Evolutionary conservation across 2,888 invertebrate genomes (phyloP).

Genomic region (Notocelia uddmanniana): DNA sequence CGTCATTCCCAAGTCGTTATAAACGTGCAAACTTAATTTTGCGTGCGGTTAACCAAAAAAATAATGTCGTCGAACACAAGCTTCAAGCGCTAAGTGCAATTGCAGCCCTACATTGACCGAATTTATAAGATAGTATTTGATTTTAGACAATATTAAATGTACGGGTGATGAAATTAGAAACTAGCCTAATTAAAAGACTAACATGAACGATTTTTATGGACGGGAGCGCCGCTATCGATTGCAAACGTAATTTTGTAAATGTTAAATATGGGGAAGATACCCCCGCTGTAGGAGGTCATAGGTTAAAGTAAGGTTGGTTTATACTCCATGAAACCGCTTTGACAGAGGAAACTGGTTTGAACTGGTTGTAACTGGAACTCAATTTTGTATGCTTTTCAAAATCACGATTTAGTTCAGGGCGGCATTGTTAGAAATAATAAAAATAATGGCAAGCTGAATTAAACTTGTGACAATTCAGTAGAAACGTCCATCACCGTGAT

Average conservation of each 20-base stretch:
- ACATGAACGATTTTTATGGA: neutral
- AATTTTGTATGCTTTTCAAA: constrained; percentile 28
- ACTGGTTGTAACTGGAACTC: constrained; percentile 20
- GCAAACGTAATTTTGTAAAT: constrained; percentile 16
- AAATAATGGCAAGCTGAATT: constrained; percentile 22
- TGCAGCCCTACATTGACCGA: neutral
- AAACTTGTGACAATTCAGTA: neutral
- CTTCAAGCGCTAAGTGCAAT: neutral
- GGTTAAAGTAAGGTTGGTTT: constrained; percentile 76
- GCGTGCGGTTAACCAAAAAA: neutral
- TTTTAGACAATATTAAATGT: constrained; percentile 9
- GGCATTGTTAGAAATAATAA: constrained; percentile 20
- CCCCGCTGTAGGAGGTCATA: constrained; percentile 62
- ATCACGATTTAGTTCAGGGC: constrained; percentile 18
- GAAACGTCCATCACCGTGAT: neutral
- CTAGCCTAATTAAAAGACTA: neutral
- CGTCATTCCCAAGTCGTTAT: constrained; percentile 41
- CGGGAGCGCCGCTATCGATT: neutral
- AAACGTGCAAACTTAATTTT: constrained; percentile 5
- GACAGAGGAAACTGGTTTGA: constrained; percentile 25
- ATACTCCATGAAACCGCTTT: constrained; percentile 51
- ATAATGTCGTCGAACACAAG: neutral
- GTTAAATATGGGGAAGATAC: constrained; percentile 53
- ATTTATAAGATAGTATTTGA: constrained; percentile 15
- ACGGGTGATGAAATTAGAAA: neutral